Evolutionary conservation across 2,888 invertebrate species (phyloP).

Genomic region (Phortica magna): DNA sequence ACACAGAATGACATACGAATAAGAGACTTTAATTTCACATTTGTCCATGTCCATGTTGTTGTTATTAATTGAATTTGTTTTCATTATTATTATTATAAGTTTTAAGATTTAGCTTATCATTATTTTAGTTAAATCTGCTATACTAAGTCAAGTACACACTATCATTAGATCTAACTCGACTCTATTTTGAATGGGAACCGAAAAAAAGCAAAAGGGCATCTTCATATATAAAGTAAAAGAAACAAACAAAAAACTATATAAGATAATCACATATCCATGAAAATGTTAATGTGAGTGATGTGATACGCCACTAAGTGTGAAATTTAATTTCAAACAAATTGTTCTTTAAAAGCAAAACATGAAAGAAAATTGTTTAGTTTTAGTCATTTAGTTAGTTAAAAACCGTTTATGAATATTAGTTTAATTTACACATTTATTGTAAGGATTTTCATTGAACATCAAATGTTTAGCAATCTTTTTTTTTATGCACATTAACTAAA

Average conservation of each 20-base stretch:
- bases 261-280: not conserved
- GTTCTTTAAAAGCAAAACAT: not conserved
- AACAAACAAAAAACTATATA: not conserved
- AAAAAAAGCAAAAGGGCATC: no score
- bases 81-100: slow-evolving; percentile 36
- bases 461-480: not conserved
- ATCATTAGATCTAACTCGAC: no score
- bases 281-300: not conserved
- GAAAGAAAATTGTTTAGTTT: not conserved
- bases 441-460: not conserved
- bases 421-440: no score
- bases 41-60: slow-evolving; percentile 63
- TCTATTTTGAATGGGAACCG: no score
- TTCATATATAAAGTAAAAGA: slow-evolving; percentile 47
- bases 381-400: not conserved
- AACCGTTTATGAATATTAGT: no score
- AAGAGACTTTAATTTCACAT: not conserved
- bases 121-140: slow-evolving; percentile 24
- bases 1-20: not conserved
- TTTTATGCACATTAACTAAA: no score
- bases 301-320: not conserved
- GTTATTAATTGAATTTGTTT: slow-evolving; percentile 60
- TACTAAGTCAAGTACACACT: slow-evolving; percentile 34
- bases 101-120: slow-evolving; percentile 23
- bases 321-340: slow-evolving; percentile 16